A percentile compares a stretch with the other conserved stretches of the same genome.
These are phyloP conservation scores for Lota lota DNA, from an alignment of 2,113 vertebrate species.

Conservation along the genomic window DNA sequence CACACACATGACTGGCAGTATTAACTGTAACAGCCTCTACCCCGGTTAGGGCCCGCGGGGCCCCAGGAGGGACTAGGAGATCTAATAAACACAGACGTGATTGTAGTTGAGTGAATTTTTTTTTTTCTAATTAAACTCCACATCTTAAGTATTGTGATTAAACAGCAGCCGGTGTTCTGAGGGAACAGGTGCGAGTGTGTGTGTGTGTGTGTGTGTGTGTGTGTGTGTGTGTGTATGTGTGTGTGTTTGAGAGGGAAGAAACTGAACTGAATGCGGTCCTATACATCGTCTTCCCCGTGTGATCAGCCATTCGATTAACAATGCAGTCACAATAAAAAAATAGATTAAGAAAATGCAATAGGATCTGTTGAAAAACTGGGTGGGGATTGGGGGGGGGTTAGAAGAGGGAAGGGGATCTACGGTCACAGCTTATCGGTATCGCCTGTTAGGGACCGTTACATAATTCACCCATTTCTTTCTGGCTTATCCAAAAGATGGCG, in stretches of 20 bases:
- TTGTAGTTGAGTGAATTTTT: conserved; percentile 25
- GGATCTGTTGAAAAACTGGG: conserved; percentile 25
- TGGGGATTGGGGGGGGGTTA: neutral
- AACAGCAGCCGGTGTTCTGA: conserved; percentile 23
- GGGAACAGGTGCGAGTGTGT: conserved; percentile 35
- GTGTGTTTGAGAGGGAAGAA: conserved; percentile 35
- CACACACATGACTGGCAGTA: conserved; percentile 16
- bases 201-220: neutral
- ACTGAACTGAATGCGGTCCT: conserved; percentile 25
- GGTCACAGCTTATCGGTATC: conserved; percentile 31
- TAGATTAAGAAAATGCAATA: neutral
- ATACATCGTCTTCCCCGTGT: conserved; percentile 8
- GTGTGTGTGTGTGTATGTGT: conserved; percentile 17
- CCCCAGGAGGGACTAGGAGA: conserved; percentile 10
- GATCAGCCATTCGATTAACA: conserved; percentile 51
- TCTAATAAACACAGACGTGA: conserved; percentile 39
- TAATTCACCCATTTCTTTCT: conserved; percentile 56
- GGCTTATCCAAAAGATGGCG: conserved; percentile 28
- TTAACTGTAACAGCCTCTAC: conserved; percentile 10
- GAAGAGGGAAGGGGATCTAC: conserved; percentile 23
- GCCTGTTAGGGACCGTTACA: conserved; percentile 42
- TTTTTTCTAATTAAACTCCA: conserved; percentile 55
- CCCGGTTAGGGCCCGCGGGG: conserved; percentile 3
- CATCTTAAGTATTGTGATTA: conserved; percentile 47
- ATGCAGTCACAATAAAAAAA: conserved; percentile 24